Evolutionary conservation across 2,888 invertebrate genomes (phyloP), one percentile per base, ranked within the genome.

Genomic region (Melieria crassipennis): DNA sequence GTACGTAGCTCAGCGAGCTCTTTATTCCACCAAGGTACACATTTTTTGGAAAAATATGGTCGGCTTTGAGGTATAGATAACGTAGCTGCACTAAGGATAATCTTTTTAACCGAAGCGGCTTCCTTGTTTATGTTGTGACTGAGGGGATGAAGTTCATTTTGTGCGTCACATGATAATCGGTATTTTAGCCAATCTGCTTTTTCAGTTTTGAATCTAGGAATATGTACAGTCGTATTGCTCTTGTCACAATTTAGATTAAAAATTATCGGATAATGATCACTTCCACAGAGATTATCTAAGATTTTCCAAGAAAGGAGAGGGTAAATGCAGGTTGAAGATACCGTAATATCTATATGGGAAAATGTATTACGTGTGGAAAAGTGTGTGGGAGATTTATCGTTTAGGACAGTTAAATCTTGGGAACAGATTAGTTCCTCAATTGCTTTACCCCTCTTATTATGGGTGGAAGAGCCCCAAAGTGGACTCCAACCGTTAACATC

Each of bases 201-300:
- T 10, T 58, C 58, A n/a, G 16, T 58, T 58, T 58, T 58, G 43
- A 58, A 58, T 58, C 16, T 16, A 43, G 58, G 30, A 11, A 58
- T 30, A 30, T 58, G 58, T 30, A 30, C n/a, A 7, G 7, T 58
- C 43, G 43, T 58, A 30, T 9, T 7, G 16, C 13, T 58, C 9
- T 58, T 30, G 42, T 43, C 16, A 30, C 30, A 30, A 58, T 58
- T 58, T 16, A 58, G 42, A 13, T 58, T 4, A 30, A 43, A 58
- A 16, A 58, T 30, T 30, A 58, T 56, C 56, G 56, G 56, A n/a
- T 56, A 56, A 30, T 56, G 13, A 16, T 56, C 56, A n/a, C 16
- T 56, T 4, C 56, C 56, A 56, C 56, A 9, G 13, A 56, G 56
- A 16, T 56, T 56, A n/a, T n/a, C 56, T 56, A 42, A 30, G 30